phyloP scores from a whole-genome alignment of 2,113 vertebrate species.

The Archocentrus centrarchus region DNA sequence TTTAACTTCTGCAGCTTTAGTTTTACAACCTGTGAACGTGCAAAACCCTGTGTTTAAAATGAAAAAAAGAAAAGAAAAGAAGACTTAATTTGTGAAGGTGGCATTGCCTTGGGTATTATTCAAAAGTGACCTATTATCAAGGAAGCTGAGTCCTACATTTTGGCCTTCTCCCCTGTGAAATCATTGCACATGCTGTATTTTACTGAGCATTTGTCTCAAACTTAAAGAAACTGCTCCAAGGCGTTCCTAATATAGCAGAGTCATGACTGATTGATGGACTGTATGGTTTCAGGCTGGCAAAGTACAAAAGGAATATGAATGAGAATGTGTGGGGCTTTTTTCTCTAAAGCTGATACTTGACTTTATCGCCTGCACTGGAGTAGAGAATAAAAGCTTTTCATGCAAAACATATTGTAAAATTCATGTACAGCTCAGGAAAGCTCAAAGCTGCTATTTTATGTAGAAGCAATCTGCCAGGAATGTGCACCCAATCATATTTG shows the following conservation, averaged over 20 bases:
- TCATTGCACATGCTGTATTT: neutral
- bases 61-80: neutral
- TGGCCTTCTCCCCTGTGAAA: neutral
- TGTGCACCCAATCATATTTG: no score
- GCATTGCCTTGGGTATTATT: neutral
- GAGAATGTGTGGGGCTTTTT: no score
- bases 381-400: no score
- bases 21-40: neutral
- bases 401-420: no score
- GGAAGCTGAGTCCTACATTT: neutral
- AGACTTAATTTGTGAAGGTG: neutral
- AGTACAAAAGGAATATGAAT: no score
- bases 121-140: neutral
- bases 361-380: no score
- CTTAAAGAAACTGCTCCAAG: neutral
- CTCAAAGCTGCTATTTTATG: no score
- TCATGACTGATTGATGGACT: no score
- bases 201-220: neutral
- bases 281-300: no score
- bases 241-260: neutral
- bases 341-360: no score
- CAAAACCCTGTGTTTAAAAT: constrained; percentile 7
- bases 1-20: neutral
- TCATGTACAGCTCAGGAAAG: no score
- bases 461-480: no score